Evolutionary conservation across 2,888 invertebrate species (phyloP).

Genomic region (Oligia latruncula): DNA sequence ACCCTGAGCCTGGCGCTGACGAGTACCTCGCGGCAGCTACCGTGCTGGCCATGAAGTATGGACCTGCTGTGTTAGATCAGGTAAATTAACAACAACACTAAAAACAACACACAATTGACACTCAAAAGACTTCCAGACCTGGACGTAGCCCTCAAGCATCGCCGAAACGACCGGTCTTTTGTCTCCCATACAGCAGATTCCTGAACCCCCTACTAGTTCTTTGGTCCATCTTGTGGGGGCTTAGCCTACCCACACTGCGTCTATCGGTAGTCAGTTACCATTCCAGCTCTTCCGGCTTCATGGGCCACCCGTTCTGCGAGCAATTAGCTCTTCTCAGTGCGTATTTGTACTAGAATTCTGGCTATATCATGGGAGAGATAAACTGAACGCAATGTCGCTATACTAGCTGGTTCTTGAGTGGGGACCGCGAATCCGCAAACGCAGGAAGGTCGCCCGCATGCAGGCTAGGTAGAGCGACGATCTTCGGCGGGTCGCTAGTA

Average conservation of each 20-base stretch:
- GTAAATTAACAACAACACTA: slow-evolving; percentile 61
- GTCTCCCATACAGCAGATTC: background rate
- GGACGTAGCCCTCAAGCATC: background rate
- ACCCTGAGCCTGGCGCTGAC: slow-evolving; percentile 89
- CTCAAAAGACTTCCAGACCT: no score
- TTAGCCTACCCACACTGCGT: background rate
- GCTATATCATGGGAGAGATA: no score
- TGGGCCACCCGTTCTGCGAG: no score
- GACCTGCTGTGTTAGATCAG: slow-evolving; percentile 92
- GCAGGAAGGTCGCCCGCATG: background rate
- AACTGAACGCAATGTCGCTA: background rate
- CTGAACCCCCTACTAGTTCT: background rate
- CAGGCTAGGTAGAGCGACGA: no score
- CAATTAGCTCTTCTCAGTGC: no score
- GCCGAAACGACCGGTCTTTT: background rate
- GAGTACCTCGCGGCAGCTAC: slow-evolving; percentile 96
- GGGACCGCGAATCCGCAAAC: background rate
- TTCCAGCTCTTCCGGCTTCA: background rate
- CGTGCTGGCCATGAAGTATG: slow-evolving; percentile 96
- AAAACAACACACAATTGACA: background rate
- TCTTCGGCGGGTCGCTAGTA: no score
- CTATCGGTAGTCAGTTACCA: background rate
- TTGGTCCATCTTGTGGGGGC: no score
- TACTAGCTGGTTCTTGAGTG: background rate
- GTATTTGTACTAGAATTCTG: no score